These are phyloP conservation scores for Sphinx pinastri DNA, from an alignment of 2,888 invertebrate genomes.

Conservation along the genomic window DNA sequence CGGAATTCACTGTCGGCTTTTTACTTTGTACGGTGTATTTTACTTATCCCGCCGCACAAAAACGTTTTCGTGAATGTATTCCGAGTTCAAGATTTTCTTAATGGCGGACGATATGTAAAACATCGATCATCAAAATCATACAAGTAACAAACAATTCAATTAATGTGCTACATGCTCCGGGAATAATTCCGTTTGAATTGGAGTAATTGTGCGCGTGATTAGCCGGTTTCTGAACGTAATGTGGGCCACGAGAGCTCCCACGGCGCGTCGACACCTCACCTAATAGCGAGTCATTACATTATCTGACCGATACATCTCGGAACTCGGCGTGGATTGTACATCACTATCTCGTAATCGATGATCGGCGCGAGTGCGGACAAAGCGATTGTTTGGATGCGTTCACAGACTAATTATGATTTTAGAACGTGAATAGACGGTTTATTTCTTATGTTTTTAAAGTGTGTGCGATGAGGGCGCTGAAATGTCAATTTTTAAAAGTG, in stretches of 20 bases:
- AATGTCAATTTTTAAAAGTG: neutral
- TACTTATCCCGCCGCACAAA: slow-evolving; percentile 40
- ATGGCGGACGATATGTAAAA: neutral
- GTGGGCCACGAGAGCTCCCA: slow-evolving; percentile 77
- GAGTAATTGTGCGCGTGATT: slow-evolving; percentile 79
- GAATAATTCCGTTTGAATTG: slow-evolving; percentile 76
- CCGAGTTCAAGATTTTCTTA: neutral
- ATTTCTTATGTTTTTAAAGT: slow-evolving; percentile 19
- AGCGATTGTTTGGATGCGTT: slow-evolving; percentile 65
- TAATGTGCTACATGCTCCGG: slow-evolving; percentile 61
- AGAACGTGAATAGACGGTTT: slow-evolving; percentile 37
- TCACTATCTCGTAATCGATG: slow-evolving; percentile 72
- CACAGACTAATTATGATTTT: slow-evolving; percentile 61
- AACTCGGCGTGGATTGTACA: slow-evolving; percentile 60
- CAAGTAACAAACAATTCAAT: slow-evolving; percentile 60
- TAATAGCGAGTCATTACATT: slow-evolving; percentile 78
- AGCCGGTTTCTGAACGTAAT: slow-evolving; percentile 62
- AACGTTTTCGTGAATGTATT: slow-evolving; percentile 29
- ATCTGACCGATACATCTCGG: slow-evolving; percentile 74
- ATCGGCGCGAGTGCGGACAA: slow-evolving; percentile 62
- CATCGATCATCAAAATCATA: slow-evolving; percentile 55
- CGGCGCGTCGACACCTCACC: slow-evolving; percentile 77
- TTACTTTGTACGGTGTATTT: slow-evolving; percentile 38
- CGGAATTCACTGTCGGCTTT: slow-evolving; percentile 45
- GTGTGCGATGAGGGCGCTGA: neutral